Percentiles rank a stretch among this genome's conserved stretches.
Evolutionary conservation across 2,888 invertebrate species (phyloP).

Genomic region (Cerceris ruficornis): DNA sequence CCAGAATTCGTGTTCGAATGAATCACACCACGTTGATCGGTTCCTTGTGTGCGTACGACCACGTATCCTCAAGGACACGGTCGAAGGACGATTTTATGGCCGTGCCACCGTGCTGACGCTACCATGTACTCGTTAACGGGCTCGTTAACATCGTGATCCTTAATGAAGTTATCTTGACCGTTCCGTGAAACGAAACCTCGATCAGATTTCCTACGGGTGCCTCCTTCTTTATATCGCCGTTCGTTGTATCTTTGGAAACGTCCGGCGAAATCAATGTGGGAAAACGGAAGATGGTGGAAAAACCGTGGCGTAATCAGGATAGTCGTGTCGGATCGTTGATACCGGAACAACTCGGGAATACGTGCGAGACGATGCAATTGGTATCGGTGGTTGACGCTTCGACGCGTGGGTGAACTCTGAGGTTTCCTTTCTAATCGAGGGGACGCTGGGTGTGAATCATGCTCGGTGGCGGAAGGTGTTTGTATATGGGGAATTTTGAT

Average conservation of each 20-base stretch:
- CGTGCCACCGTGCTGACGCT: neutral
- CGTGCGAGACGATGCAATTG: neutral
- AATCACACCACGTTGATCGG: conserved; percentile 16
- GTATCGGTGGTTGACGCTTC: neutral
- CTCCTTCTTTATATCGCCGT: neutral
- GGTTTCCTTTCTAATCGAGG: neutral
- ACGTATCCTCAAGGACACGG: neutral
- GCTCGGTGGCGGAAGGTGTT: no score
- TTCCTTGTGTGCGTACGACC: neutral
- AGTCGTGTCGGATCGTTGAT: neutral
- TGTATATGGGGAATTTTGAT: no score
- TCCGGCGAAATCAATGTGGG: neutral
- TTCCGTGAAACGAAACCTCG: conserved; percentile 20
- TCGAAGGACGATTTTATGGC: conserved; percentile 13
- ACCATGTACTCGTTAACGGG: conserved; percentile 23
- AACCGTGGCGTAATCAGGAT: neutral
- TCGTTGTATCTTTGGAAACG: neutral
- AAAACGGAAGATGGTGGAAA: neutral
- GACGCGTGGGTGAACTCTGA: neutral
- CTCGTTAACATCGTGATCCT: conserved; percentile 35
- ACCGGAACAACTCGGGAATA: neutral
- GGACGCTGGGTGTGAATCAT: no score
- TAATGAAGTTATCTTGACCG: conserved; percentile 23
- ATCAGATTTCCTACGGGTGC: neutral
- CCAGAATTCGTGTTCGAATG: conserved; percentile 8